Evolutionary conservation across 2,113 vertebrate genomes (phyloP).

Genomic region (Salminus brasiliensis): DNA sequence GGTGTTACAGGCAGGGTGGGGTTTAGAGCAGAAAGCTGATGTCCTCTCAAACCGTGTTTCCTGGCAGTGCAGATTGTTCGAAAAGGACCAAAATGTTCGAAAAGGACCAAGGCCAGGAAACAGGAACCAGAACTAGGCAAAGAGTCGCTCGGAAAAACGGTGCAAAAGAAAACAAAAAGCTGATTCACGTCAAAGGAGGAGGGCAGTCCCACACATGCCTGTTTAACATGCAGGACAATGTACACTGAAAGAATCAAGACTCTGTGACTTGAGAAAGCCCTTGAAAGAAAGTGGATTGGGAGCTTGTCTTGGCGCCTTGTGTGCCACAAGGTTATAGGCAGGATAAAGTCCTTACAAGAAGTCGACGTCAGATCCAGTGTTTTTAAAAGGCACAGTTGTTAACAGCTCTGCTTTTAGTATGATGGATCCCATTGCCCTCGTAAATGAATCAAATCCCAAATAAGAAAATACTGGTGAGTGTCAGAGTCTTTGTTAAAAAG

Average conservation of each 20-base stretch:
- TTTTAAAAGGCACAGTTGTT: background rate
- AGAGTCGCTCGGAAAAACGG: constrained; percentile 56
- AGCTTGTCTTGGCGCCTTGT: background rate
- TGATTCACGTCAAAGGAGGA: constrained; percentile 68
- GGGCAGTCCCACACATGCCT: constrained; percentile 48
- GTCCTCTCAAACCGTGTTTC: constrained; percentile 63
- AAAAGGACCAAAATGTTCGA: constrained; percentile 41
- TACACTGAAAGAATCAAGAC: constrained; percentile 46
- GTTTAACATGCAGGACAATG: constrained; percentile 42
- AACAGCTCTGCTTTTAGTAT: background rate
- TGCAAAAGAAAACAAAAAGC: constrained; percentile 67
- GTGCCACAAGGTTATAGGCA: background rate
- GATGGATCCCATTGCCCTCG: too few relatives aligned
- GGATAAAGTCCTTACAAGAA: constrained; percentile 5
- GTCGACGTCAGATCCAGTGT: background rate
- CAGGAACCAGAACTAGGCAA: constrained; percentile 60
- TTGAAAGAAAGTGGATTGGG: constrained; percentile 16
- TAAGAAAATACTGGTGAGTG: too few relatives aligned
- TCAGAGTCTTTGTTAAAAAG: too few relatives aligned
- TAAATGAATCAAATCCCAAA: too few relatives aligned
- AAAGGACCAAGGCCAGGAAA: constrained; percentile 67
- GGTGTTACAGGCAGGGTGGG: constrained; percentile 33
- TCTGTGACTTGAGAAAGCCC: constrained; percentile 37
- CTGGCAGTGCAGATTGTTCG: constrained; percentile 49
- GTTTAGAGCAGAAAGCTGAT: constrained; percentile 26